These are phyloP conservation scores for Drosophila repleta DNA, from an alignment of 1,140 invertebrate species.

Conservation along the genomic window DNA sequence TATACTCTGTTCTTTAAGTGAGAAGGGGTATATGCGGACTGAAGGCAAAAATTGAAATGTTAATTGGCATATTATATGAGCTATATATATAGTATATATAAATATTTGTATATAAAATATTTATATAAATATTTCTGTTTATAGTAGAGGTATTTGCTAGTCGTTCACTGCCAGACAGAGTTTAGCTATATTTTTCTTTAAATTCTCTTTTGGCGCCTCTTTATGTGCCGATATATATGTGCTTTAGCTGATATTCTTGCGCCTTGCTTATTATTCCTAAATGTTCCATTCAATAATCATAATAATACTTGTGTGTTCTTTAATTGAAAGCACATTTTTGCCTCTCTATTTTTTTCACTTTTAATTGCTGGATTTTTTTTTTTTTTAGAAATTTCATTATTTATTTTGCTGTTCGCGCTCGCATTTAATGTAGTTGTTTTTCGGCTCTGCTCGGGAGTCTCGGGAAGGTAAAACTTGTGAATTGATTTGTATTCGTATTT, in stretches of 20 bases:
- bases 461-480: conserved; percentile 17
- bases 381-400: conserved; percentile 44
- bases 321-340: conserved; percentile 44
- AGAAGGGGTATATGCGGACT: too few relatives aligned
- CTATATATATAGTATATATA: too few relatives aligned
- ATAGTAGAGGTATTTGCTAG: too few relatives aligned
- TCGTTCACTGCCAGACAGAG: too few relatives aligned
- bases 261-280: conserved; percentile 30
- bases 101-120: too few relatives aligned
- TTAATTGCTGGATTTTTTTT: conserved; percentile 31
- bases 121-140: too few relatives aligned
- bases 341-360: conserved; percentile 39
- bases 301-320: conserved; percentile 51
- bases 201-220: background rate
- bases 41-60: too few relatives aligned
- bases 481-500: conserved; percentile 37
- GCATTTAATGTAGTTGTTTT: conserved; percentile 47
- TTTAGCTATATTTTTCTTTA: too few relatives aligned
- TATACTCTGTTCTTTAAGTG: background rate
- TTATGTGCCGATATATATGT: conserved; percentile 16
- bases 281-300: conserved; percentile 41
- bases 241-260: background rate
- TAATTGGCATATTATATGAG: too few relatives aligned
- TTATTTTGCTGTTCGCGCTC: conserved; percentile 48
- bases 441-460: conserved; percentile 14